Evolutionary conservation across 2,888 invertebrate genomes (phyloP), one percentile per base, ranked within the genome.

Genomic region (Agrotis puta): DNA sequence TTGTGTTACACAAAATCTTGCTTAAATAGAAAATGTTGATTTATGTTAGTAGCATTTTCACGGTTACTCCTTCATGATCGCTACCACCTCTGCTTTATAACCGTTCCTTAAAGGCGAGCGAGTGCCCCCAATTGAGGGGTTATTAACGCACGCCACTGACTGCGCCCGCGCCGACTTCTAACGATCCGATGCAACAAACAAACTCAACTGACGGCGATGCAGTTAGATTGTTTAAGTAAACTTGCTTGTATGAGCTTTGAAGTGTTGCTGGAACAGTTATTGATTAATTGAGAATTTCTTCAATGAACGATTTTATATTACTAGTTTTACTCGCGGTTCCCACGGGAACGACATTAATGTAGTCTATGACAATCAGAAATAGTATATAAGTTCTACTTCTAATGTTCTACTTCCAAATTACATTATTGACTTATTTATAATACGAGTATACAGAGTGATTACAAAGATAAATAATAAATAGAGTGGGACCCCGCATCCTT

Each of bases 91-190:
- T 77, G n/a, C 20, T 57, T 39, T 62, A 14, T 7, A 63, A 47
- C 59, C 18, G 20, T 54, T 63, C 57, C 63, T 67, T 65, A 76
- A 74, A 83, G 67, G 72, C 79, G 82, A 83, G 85, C 88, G 88
- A 88, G 87, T 92, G 93, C 87, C 89, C 93, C 87, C 92, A 93
- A 94, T 93, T 93, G 93, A 89, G 84, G 88, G 86, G 89, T 92
- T 91, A 93, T 93, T 93, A 93, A 89, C 89, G 92, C 89, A 85
- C 76, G 84, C 87, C 84, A 81, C 76, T 82, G 89, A 81, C 74
- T 82, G 88, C 89, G 85, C 87, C 83, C 86, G 88, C 88, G 87
- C 88, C 83, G 84, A 81, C 87, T 82, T 86, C 85, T 86, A 86
- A 89, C 88, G 85, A 89, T 83, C 80, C 87, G 84, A 84, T 85